phyloP scores from a whole-genome alignment of 2,888 invertebrate species.

The Pheosia gnoma region DNA sequence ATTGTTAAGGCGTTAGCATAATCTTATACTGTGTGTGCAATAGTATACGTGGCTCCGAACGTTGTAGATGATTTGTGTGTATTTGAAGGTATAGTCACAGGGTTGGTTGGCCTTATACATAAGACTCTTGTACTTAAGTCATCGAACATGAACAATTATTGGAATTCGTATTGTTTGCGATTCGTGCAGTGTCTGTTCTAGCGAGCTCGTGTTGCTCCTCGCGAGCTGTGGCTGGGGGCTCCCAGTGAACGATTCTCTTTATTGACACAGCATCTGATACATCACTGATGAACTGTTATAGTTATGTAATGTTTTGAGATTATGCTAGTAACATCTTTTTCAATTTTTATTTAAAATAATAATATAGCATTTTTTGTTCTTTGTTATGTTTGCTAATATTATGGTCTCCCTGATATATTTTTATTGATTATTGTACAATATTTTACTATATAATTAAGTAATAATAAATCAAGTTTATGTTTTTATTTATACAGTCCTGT shows the following conservation, averaged over 20 bases:
- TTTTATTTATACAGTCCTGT: constrained; percentile 71
- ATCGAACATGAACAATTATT: constrained; percentile 39
- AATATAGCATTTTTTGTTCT: constrained; percentile 61
- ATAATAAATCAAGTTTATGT: constrained; percentile 65
- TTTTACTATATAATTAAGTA: constrained; percentile 48
- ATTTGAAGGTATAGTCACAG: constrained; percentile 59
- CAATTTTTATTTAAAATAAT: constrained; percentile 45
- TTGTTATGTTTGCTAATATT: constrained; percentile 80
- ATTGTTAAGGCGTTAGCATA: constrained; percentile 66
- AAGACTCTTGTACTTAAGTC: constrained; percentile 53
- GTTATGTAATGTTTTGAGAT: constrained; percentile 65
- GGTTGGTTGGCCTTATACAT: constrained; percentile 65
- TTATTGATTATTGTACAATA: constrained; percentile 69
- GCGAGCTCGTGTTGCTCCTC: constrained; percentile 35
- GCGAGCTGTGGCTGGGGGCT: constrained; percentile 25
- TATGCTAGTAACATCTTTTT: constrained; percentile 63
- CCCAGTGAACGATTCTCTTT: constrained; percentile 35
- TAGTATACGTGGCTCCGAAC: constrained; percentile 65
- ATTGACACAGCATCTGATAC: no score
- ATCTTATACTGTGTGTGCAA: constrained; percentile 76
- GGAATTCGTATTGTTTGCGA: constrained; percentile 46
- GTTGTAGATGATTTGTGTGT: constrained; percentile 46
- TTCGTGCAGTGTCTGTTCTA: constrained; percentile 29
- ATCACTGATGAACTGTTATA: constrained; percentile 51
- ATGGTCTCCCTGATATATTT: constrained; percentile 62